Conservation (phyloP, 2,113 vertebrate species). For the Callopanchax toddi region DNA sequence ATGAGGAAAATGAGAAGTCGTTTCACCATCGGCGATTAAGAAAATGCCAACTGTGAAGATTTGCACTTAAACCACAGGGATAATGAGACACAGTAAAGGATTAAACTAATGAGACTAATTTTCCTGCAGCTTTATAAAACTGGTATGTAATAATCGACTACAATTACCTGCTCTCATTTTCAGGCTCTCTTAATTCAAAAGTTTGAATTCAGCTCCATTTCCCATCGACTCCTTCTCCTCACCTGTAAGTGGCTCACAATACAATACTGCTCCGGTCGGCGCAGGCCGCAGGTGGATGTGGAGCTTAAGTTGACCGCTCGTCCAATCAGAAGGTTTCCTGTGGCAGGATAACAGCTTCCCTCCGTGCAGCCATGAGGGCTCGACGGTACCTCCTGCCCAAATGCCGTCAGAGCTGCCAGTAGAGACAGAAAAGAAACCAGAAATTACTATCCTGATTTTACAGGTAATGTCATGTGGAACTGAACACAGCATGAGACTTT, state of each 20-base stretch:
- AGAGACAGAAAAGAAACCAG: not conserved
- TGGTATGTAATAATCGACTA: not conserved
- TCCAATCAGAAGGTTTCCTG: slow-evolving; percentile 85
- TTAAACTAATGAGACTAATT: not conserved
- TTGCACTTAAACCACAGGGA: not conserved
- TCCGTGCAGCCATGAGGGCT: slow-evolving; percentile 81
- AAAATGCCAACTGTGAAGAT: not conserved
- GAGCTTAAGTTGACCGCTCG: slow-evolving; percentile 73
- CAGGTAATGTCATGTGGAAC: not conserved
- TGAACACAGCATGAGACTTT: too few relatives aligned
- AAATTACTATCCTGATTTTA: not conserved
- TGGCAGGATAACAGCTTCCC: slow-evolving; percentile 83
- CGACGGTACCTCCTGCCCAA: slow-evolving; percentile 78
- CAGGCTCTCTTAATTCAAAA: not conserved
- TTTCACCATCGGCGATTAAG: not conserved
- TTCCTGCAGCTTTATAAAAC: not conserved
- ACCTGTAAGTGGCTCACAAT: slow-evolving; percentile 88
- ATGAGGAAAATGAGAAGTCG: too few relatives aligned
- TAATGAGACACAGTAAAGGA: not conserved
- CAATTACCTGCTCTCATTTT: not conserved
- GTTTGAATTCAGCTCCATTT: not conserved
- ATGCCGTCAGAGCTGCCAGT: slow-evolving; percentile 33
- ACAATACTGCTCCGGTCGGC: slow-evolving; percentile 79
- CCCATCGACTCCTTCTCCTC: slow-evolving; percentile 5
- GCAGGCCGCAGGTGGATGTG: slow-evolving; percentile 84